These are phyloP conservation scores for Sciaenops ocellatus DNA, from an alignment of 2,797 vertebrate species.

Conservation along the genomic window DNA sequence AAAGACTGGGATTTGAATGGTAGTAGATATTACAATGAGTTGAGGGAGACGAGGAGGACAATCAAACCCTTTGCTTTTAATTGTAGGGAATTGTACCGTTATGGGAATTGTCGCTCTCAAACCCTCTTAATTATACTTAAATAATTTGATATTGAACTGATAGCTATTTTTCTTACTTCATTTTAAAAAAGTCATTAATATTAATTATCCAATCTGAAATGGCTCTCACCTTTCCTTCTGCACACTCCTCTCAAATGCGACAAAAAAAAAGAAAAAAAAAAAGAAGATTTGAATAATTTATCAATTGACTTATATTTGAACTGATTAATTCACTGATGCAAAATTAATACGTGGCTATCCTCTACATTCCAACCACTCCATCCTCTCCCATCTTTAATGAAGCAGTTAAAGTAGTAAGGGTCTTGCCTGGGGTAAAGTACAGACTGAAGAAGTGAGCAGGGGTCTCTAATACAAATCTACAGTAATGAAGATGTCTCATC, in stretches of 20 bases:
- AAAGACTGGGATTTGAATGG: constrained; percentile 25
- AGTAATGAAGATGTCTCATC: constrained; percentile 63
- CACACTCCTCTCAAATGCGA: constrained; percentile 72
- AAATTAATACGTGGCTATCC: constrained; percentile 89
- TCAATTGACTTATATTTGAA: constrained; percentile 92
- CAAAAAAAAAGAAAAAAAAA: constrained; percentile 68
- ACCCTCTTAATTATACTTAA: constrained; percentile 73
- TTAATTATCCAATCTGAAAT: constrained; percentile 92
- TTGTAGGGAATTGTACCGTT: constrained; percentile 55
- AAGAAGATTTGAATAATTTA: constrained; percentile 90
- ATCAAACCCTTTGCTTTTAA: constrained; percentile 52
- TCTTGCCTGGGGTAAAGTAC: constrained; percentile 68
- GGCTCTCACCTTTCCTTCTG: constrained; percentile 78
- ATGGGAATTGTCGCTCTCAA: constrained; percentile 63
- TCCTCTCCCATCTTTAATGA: constrained; percentile 77
- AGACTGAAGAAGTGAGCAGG: constrained; percentile 42
- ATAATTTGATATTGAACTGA: constrained; percentile 70
- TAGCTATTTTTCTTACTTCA: constrained; percentile 78
- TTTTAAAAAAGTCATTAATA: constrained; percentile 94
- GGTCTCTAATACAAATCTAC: constrained; percentile 51
- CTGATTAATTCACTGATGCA: constrained; percentile 93
- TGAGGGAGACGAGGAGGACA: constrained; percentile 33
- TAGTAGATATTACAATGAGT: constrained; percentile 32
- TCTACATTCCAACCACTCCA: constrained; percentile 62
- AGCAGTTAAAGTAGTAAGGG: constrained; percentile 75